Conservation (phyloP, 2,113 vertebrate species). For the Alligator sinensis region DNA sequence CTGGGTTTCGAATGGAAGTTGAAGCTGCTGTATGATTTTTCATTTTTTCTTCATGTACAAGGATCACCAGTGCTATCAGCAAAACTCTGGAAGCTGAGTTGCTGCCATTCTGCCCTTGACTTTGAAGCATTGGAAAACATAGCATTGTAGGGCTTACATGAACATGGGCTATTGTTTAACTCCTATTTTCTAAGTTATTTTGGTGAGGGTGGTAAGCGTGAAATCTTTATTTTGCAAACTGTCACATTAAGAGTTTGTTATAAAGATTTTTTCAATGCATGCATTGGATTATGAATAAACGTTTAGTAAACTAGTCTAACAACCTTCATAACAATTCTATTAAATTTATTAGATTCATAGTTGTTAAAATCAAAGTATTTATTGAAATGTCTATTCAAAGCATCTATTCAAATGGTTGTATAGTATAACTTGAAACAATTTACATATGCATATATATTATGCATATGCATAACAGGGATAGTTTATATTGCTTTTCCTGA, state of each 20-base stretch:
- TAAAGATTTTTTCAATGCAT: background rate
- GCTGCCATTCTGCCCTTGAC: background rate
- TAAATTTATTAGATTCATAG: background rate
- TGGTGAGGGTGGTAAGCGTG: background rate
- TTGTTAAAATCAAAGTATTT: background rate
- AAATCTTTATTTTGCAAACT: background rate
- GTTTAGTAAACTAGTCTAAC: background rate
- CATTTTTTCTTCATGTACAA: too few relatives aligned
- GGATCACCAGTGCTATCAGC: background rate
- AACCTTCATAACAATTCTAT: background rate
- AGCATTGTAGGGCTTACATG: background rate
- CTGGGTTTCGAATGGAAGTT: background rate
- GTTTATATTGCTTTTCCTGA: too few relatives aligned
- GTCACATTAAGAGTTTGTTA: background rate
- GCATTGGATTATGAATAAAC: background rate
- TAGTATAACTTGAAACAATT: background rate
- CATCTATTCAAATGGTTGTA: background rate
- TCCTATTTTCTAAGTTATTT: background rate
- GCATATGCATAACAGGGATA: too few relatives aligned
- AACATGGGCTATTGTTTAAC: background rate
- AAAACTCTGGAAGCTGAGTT: background rate
- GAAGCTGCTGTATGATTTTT: background rate
- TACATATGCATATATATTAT: background rate
- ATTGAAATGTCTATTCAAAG: background rate
- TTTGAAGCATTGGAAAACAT: background rate